phyloP scores from a whole-genome alignment of 2,113 vertebrate species.

The Hippocampus barbouri region DNA sequence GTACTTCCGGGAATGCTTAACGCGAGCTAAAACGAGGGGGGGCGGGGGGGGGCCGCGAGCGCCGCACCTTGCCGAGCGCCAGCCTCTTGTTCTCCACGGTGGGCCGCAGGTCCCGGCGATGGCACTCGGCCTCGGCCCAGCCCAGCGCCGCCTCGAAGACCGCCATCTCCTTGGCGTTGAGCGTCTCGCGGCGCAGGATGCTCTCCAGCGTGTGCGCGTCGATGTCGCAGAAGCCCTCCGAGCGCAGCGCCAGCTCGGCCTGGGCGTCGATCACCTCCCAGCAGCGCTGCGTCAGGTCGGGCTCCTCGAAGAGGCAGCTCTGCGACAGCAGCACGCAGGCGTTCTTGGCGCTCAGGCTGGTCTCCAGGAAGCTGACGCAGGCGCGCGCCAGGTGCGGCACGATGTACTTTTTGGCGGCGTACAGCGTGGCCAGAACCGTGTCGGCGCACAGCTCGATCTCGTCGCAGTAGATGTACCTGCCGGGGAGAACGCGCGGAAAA shows the following conservation, averaged over 20 bases:
- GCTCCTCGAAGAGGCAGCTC: conserved; percentile 96
- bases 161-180: conserved; percentile 95
- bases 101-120: conserved; percentile 77
- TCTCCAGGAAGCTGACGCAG: conserved; percentile 95
- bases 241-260: conserved; percentile 91
- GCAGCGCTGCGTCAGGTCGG: conserved; percentile 93
- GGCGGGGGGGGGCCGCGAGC: no score
- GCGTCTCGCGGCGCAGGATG: conserved; percentile 92
- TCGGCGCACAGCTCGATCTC: conserved; percentile 96
- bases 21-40: no score
- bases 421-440: conserved; percentile 94
- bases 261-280: conserved; percentile 99
- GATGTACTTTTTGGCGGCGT: conserved; percentile 97
- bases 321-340: conserved; percentile 95
- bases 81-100: conserved; percentile 90
- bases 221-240: conserved; percentile 96
- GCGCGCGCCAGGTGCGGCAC: conserved; percentile 94
- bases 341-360: conserved; percentile 94
- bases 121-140: conserved; percentile 96
- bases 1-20: no score
- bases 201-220: conserved; percentile 91
- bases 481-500: no score
- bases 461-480: conserved; percentile 96
- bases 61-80: conserved; percentile 78
- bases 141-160: conserved; percentile 91